phyloP scores from a whole-genome alignment of 2,888 invertebrate genomes.

The Calephelis perditalis region DNA sequence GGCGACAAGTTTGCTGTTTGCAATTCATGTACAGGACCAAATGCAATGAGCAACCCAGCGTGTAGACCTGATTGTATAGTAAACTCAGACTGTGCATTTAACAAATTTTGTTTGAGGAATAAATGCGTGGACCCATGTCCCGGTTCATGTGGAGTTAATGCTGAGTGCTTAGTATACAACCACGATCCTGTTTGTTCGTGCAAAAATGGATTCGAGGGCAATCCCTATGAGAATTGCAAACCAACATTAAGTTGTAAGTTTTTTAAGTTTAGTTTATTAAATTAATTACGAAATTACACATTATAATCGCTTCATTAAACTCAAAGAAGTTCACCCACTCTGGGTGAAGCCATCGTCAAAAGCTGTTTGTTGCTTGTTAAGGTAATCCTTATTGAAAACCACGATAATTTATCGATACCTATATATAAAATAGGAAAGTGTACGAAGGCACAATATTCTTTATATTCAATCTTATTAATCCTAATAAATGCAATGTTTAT shows the following conservation, averaged over 20 bases:
- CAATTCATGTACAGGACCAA: constrained; percentile 84
- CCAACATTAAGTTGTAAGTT: constrained; percentile 74
- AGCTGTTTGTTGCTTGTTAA: no score
- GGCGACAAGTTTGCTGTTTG: constrained; percentile 88
- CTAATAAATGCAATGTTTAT: no score
- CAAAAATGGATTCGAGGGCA: constrained; percentile 82
- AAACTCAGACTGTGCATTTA: constrained; percentile 87
- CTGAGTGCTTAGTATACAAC: constrained; percentile 82
- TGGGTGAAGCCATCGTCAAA: no score
- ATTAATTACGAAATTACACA: no score
- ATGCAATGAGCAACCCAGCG: constrained; percentile 82
- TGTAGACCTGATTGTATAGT: constrained; percentile 91
- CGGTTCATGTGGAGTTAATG: constrained; percentile 87
- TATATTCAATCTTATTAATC: no score
- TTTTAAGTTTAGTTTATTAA: no score
- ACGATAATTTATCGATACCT: no score
- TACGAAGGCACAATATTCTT: no score
- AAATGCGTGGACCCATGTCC: constrained; percentile 88
- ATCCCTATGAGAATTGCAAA: constrained; percentile 87
- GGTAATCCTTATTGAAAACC: no score
- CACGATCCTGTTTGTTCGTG: constrained; percentile 87
- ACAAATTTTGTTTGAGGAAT: constrained; percentile 85
- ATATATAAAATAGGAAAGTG: no score
- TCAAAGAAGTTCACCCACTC: no score
- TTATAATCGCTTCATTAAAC: no score